Base-by-base conservation (phyloP, 2,888 invertebrate species). In the Diplazon laetatorius region DNA sequence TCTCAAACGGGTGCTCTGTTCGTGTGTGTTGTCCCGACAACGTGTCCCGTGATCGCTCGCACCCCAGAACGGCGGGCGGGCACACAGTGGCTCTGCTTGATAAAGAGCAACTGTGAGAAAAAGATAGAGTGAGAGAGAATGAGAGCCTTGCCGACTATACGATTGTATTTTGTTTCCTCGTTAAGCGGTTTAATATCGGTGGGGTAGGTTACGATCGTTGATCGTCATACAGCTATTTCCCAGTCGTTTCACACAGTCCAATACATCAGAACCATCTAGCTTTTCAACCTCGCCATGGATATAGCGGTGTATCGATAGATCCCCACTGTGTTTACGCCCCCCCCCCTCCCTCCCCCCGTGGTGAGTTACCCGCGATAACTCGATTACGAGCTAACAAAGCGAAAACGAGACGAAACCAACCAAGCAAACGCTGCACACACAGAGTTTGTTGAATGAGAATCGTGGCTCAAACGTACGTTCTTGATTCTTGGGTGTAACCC, bases 1-100 rank as follows among this genome's bases (percentile, higher is more conserved):
- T 86, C 86, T 84, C 84, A 83, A 87, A 85, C 82, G 76, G 75
- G 80, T 71, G 80, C 77, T 81, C 72, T 69, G 63, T 78, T 60
- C 59, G 59, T 60, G 63, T 78, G 66, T 65, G 59, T 60, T 50
- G 50, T 25, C 69, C 22, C 50, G 59, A 65, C 55, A 46, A 60
- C 50, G 70, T 46, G 46, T 50, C 57, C 48, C 46, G 50, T 44
- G 48, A 39, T 60, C 57, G 44, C 18, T 37, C 59, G 73, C 78
- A 60, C 73, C 78, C 73, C 73, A 25, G 69, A 44, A 35, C 62
- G 68, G 39, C 66, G 71, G 42, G 42, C 30, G 59, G 6, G 30
- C n/a, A 14, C 30, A 37, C 71, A 22, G 35, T 65, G 8, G 55
- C 59, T 30, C 46, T 46, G 35, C 44, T 50, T 42, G 50, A 59